Evolutionary conservation across 2,888 invertebrate genomes (phyloP), one percentile per base, ranked within the genome.

Genomic region (Cecidostiba fungosa): DNA sequence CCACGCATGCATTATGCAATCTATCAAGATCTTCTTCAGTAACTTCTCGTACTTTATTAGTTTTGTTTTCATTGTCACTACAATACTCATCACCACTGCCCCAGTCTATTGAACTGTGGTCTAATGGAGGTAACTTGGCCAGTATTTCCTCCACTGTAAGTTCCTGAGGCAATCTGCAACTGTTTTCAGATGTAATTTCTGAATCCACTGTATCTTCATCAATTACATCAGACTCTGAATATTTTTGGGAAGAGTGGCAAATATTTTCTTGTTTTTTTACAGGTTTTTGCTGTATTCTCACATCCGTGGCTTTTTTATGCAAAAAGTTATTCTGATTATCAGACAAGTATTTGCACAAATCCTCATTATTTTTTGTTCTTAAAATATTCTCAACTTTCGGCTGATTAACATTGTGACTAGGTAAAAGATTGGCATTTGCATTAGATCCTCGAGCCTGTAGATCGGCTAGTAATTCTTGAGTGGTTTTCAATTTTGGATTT

Each of bases 401-500:
- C 19, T 80, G 66, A 83, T 91, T 92, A 87, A 90, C 91, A 88
- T 90, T 91, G 88, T 92, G 92, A 91, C 91, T 91, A 90, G 92
- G 90, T 88, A 90, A 89, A 86, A 89, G 88, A 88, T 89, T 89
- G 84, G 88, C 82, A 88, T 87, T 87, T 92, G 92, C 89, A 90
- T 92, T 91, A 85, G 92, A 92, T 92, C 95, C 94, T 88, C 95
- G 95, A 59, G 95, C 95, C 93, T 96, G 96, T 89, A 97, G 94
- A 93, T 97, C 96, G 81, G 96, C 97, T 86, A 98, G 94, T 82
- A 98, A 94, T 93, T 98, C 97, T 91, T 97, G 96, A 0, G 98
- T 98, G 39, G 96, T 97, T 93, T 96, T 96, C 74, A 96, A 94
- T 91, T 95, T 95, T 29, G 95, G 95, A 91, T 95, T 95, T 72